Conservation (phyloP, 2,797 vertebrate genomes). For the Neopelma chrysocephalum region DNA sequence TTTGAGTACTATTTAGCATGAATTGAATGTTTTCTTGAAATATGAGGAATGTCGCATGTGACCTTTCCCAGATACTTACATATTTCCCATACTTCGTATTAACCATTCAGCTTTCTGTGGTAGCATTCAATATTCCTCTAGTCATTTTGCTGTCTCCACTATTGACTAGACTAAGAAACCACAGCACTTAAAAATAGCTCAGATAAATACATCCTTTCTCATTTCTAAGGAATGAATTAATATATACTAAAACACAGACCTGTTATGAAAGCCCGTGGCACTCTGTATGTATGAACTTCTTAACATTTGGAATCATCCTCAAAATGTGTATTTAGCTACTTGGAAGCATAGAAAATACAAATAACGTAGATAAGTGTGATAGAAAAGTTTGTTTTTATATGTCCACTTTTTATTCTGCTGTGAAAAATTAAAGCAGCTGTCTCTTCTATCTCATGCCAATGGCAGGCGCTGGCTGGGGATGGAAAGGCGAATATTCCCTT, state of each 20-base stretch:
- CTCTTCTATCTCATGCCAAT: neutral
- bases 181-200: neutral
- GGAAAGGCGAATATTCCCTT: neutral
- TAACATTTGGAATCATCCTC: neutral
- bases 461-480: neutral
- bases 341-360: neutral
- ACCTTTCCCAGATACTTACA: constrained; percentile 9
- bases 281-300: neutral
- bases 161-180: neutral
- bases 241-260: neutral
- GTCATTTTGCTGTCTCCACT: neutral
- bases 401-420: neutral
- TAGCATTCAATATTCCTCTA: neutral
- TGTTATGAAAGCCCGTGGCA: neutral
- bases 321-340: neutral
- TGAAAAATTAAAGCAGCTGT: neutral
- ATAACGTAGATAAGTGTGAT: neutral
- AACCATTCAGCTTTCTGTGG: neutral
- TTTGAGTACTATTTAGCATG: neutral
- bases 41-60: neutral
- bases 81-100: neutral
- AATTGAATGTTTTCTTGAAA: constrained; percentile 3
- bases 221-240: neutral
- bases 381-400: neutral
- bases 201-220: neutral